phyloP scores from a whole-genome alignment of 2,888 invertebrate genomes.

The Drosophila macrospina region DNA sequence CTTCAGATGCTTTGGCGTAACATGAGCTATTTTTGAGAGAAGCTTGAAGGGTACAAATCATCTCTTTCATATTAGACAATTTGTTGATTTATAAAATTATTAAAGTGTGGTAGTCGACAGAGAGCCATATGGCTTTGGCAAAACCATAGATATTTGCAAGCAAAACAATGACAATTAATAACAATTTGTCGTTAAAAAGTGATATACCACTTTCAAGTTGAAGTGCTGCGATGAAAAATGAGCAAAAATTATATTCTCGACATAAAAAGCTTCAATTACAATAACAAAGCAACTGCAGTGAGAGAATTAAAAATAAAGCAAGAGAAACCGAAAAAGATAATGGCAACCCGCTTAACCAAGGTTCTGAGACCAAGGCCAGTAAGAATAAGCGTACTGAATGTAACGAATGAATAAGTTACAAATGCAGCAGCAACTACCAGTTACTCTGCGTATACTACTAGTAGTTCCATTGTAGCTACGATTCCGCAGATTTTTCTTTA shows the following conservation, averaged over 20 bases:
- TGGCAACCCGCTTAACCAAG: slow-evolving; percentile 19
- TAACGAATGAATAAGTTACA: slow-evolving; percentile 1
- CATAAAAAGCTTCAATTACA: slow-evolving; percentile 9
- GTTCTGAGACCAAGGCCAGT: slow-evolving; percentile 16
- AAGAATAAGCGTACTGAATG: slow-evolving; percentile 8
- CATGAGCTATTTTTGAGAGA: slow-evolving; percentile 1
- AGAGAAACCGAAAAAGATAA: slow-evolving; percentile 12
- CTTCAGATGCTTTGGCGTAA: no score
- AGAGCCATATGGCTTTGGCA: background rate
- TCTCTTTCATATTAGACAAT: background rate
- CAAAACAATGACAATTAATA: background rate
- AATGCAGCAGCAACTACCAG: background rate
- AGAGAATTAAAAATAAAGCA: slow-evolving; percentile 13
- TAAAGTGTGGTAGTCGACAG: background rate
- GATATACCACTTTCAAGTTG: background rate
- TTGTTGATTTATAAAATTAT: background rate
- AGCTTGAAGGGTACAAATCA: background rate
- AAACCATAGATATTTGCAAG: background rate
- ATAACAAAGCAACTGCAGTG: slow-evolving; percentile 16
- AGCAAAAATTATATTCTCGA: slow-evolving; percentile 12
- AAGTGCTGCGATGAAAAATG: slow-evolving; percentile 1
- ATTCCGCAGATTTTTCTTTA: no score
- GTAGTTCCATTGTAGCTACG: no score
- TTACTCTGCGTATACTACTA: background rate
- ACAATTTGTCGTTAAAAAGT: slow-evolving; percentile 1